Percentiles rank a stretch among this genome's conserved stretches.
Evolutionary conservation across 2,113 vertebrate genomes (phyloP).

Genomic region (Ellobius talpinus): DNA sequence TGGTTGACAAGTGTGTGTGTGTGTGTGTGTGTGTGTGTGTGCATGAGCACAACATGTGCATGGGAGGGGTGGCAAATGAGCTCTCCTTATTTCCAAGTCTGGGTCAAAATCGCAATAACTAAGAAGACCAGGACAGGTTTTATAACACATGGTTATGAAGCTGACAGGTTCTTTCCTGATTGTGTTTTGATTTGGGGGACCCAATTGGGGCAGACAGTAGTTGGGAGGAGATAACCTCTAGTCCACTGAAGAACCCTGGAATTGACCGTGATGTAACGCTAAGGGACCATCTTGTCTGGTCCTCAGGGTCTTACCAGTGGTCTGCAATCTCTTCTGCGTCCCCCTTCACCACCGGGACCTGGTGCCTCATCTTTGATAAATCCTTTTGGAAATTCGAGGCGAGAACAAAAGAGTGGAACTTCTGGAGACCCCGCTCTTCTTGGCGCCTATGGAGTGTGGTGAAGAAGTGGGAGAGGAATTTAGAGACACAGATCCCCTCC

Average conservation of each 20-base stretch:
- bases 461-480: slow-evolving; percentile 18
- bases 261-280: not conserved
- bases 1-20: not conserved
- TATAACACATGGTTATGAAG: not conserved
- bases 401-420: slow-evolving; percentile 77
- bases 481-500: not conserved
- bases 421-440: slow-evolving; percentile 82
- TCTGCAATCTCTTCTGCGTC: slow-evolving; percentile 61
- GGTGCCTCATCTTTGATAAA: slow-evolving; percentile 77
- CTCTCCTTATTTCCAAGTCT: not conserved
- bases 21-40: not conserved
- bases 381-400: slow-evolving; percentile 80
- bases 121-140: not conserved
- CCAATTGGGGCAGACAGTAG: accelerated
- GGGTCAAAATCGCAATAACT: not conserved
- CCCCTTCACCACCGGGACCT: not conserved
- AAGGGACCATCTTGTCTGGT: not conserved
- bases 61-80: not conserved
- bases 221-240: not conserved
- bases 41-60: accelerated
- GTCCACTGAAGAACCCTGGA: not conserved
- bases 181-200: not conserved
- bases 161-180: accelerated
- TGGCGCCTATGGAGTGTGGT: slow-evolving; percentile 78
- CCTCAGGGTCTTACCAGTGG: slow-evolving; percentile 76